These are phyloP conservation scores for Blastobasis lacticolella DNA, from an alignment of 2,888 invertebrate genomes.

Conservation along the genomic window DNA sequence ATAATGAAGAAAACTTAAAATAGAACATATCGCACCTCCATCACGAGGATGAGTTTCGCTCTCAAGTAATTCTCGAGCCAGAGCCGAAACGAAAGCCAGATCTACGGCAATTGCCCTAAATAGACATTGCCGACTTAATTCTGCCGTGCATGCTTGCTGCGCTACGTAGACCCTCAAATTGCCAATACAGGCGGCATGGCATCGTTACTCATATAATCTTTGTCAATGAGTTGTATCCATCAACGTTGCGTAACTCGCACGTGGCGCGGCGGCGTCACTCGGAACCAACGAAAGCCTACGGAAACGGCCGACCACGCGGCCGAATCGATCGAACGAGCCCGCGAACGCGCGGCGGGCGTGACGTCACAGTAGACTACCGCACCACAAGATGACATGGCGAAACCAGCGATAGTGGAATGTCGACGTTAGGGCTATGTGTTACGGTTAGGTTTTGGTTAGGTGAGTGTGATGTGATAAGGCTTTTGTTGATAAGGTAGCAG, in stretches of 20 bases:
- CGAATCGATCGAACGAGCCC: slow-evolving; percentile 49
- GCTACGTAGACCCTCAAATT: not conserved
- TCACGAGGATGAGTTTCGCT: too few relatives aligned
- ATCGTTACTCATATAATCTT: slow-evolving; percentile 20
- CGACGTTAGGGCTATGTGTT: not conserved
- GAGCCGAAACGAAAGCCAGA: too few relatives aligned
- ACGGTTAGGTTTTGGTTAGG: too few relatives aligned
- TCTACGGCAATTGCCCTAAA: too few relatives aligned
- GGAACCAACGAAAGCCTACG: slow-evolving; percentile 38
- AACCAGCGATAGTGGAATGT: not conserved
- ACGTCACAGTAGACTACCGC: slow-evolving; percentile 41
- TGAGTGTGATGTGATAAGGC: not conserved
- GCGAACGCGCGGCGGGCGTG: slow-evolving; percentile 56
- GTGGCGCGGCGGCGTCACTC: slow-evolving; percentile 52
- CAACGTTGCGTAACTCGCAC: slow-evolving; percentile 62
- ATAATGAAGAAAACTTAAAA: too few relatives aligned
- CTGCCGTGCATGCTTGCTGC: not conserved
- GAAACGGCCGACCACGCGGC: slow-evolving; percentile 36
- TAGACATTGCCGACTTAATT: too few relatives aligned
- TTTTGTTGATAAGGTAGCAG: not conserved
- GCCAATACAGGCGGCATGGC: not conserved
- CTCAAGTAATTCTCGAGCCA: too few relatives aligned
- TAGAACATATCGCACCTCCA: too few relatives aligned
- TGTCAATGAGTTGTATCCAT: slow-evolving; percentile 64
- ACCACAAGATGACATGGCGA: not conserved